Evolutionary conservation across 2,888 invertebrate genomes (phyloP).

Genomic region (Rhabditophanes sp.): DNA sequence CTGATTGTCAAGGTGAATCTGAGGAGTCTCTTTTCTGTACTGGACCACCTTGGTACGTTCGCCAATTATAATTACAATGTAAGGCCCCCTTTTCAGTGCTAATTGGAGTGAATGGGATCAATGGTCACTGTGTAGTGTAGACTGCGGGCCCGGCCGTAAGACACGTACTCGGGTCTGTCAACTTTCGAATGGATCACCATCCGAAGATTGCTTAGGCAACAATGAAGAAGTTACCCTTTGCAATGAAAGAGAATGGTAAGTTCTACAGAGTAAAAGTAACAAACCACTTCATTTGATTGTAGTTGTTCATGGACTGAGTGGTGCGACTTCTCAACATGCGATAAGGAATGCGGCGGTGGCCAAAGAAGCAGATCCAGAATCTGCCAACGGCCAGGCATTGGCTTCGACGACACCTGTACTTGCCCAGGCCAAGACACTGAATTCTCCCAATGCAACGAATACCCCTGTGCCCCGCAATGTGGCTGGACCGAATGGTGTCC

Average conservation of each 20-base stretch:
- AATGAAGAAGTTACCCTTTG: constrained; percentile 22
- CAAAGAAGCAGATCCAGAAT: constrained; percentile 20
- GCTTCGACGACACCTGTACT: constrained; percentile 13
- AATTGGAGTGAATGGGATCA: constrained; percentile 30
- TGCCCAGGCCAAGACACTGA: constrained; percentile 29
- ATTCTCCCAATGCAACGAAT: constrained; percentile 22
- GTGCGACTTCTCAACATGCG: constrained; percentile 32
- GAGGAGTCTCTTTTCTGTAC: constrained; percentile 31
- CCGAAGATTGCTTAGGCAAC: constrained; percentile 23
- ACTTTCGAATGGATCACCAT: constrained; percentile 19
- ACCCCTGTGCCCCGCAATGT: constrained; percentile 29
- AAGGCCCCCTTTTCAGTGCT: constrained; percentile 7
- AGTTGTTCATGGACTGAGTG: constrained; percentile 27
- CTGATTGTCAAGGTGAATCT: constrained; percentile 27
- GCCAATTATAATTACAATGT: no score
- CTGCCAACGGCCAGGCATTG: constrained; percentile 19
- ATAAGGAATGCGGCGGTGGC: constrained; percentile 30
- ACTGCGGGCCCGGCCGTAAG: constrained; percentile 27
- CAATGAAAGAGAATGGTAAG: constrained; percentile 25
- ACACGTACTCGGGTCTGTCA: constrained; percentile 25
- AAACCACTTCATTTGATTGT: no score
- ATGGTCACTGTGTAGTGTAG: constrained; percentile 23
- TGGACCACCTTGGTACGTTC: constrained; percentile 21
- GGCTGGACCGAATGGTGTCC: constrained; percentile 30
- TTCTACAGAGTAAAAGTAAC: no score